Base-by-base conservation (phyloP, 1,140 invertebrate species). In the Pygmarrhopalites habei region DNA sequence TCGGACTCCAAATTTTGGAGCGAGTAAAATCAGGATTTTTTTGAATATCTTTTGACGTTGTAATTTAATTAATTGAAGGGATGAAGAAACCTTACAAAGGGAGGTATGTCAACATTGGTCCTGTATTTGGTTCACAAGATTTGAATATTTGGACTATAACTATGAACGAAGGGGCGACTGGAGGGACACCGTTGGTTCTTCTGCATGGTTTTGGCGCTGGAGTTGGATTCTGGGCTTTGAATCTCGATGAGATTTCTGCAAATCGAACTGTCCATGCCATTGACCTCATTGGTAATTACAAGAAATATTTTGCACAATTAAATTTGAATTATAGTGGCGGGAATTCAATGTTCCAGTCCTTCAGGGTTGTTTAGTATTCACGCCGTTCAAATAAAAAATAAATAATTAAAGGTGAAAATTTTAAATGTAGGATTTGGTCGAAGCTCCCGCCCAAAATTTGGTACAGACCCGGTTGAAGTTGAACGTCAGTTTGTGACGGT, bases 191-290 rank as follows among this genome's bases (percentile, higher is more conserved):
- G 0, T 76, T 98, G 39, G 86, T 98, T 23, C 72, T 98, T 67
- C 74, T 98, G 12, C 95, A 98, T 79, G 95, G 95, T 1, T 84
- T 98, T 72, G 95, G 88, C 17, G 85, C 92, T 2, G 95, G 93
- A 3, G 83, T 95, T 41, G 95, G 88, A 1, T 76, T 97, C 7
- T 98, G 94, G 94, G 52, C 56, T 62, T 81, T 90, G 61, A 98
- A 98, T 78, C 78, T 95, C 10, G 90, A 95, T 75, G 76, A 84
- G 1, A 77, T 94, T 14, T 60, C 60, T 1, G 28, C 88, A 3
- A 23, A 14, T 23, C 78, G 94, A 69, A 88, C 92, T 0, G 86
- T 98, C 0, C 95, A 97, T 79, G 92, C 93, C 1, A 86, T 98
- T 72, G 95, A 98, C 78, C 75, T 96, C 61, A 78, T 97, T 57